These are phyloP conservation scores for Turritopsis rubra DNA, from an alignment of 30 jellyfish, hydroid and myxozoan species.

Conservation along the genomic window DNA sequence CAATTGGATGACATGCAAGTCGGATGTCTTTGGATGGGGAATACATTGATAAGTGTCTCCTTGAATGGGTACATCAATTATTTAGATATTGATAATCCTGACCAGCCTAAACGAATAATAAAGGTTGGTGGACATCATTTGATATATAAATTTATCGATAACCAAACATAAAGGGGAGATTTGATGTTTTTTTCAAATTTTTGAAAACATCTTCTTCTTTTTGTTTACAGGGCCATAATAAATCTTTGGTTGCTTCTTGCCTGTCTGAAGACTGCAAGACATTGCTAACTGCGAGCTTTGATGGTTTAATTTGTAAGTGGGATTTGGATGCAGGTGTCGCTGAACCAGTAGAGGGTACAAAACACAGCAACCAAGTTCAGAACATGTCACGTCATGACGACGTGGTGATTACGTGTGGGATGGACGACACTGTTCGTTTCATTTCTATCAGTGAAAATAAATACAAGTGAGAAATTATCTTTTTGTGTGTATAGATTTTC, in stretches of 20 bases:
- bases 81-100: constrained; percentile 66
- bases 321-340: constrained; percentile 70
- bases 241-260: constrained; percentile 67
- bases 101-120: constrained; percentile 57
- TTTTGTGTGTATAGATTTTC: neutral
- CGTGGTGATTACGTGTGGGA: constrained; percentile 67
- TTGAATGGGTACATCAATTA: constrained; percentile 72
- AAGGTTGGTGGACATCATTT: constrained; percentile 54
- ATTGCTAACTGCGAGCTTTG: constrained; percentile 80
- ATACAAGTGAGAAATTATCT: constrained; percentile 52
- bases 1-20: constrained; percentile 79
- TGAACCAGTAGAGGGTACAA: constrained; percentile 48
- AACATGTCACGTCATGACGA: constrained; percentile 46
- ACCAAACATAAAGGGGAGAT: neutral
- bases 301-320: constrained; percentile 85
- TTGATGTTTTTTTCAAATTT: too few relatives aligned
- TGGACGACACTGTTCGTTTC: constrained; percentile 88
- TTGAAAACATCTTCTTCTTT: neutral
- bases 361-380: constrained; percentile 70
- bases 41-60: constrained; percentile 55
- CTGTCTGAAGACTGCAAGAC: constrained; percentile 58
- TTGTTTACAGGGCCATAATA: constrained; percentile 89
- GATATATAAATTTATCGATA: neutral
- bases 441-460: constrained; percentile 58
- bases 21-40: constrained; percentile 93